phyloP scores from a whole-genome alignment of 2,797 vertebrate genomes.

The Triplophysa bombifrons region DNA sequence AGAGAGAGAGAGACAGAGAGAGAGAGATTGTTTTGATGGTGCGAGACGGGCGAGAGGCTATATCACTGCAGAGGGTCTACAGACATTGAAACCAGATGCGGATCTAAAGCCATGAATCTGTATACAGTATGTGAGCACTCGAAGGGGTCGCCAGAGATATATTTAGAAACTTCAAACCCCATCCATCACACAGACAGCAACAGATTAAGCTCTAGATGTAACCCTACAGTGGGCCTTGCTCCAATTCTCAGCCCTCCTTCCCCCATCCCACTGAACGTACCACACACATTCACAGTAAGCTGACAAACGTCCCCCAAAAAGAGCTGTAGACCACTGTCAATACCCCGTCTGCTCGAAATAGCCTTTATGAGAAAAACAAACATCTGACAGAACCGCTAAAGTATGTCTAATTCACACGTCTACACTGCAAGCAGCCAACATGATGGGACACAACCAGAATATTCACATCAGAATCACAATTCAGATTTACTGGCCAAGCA shows the following conservation, averaged over 20 bases:
- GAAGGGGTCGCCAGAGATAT: slow-evolving; percentile 63
- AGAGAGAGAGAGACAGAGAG: neutral
- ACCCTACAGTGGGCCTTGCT: slow-evolving; percentile 28
- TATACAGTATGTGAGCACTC: slow-evolving; percentile 48
- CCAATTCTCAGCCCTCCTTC: slow-evolving; percentile 12
- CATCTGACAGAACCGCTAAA: slow-evolving; percentile 33
- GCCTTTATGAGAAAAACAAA: slow-evolving; percentile 50
- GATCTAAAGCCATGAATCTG: slow-evolving; percentile 54
- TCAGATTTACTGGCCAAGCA: neutral
- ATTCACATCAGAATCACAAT: neutral
- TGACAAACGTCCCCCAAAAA: slow-evolving; percentile 33
- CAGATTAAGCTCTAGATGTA: slow-evolving; percentile 49
- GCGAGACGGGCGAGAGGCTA: slow-evolving; percentile 35
- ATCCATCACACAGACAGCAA: slow-evolving; percentile 67
- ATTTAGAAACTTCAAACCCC: slow-evolving; percentile 64
- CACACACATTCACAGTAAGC: slow-evolving; percentile 34
- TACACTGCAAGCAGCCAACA: neutral
- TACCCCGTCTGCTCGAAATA: slow-evolving; percentile 21
- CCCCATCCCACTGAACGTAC: slow-evolving; percentile 5
- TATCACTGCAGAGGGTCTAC: slow-evolving; percentile 58
- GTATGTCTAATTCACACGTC: slow-evolving; percentile 1
- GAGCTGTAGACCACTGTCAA: slow-evolving; percentile 14
- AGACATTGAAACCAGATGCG: slow-evolving; percentile 76
- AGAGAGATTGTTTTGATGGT: slow-evolving; percentile 44
- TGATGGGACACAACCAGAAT: neutral